phyloP scores from a whole-genome alignment of 2,888 invertebrate species.

The Ferdinandea cuprea region DNA sequence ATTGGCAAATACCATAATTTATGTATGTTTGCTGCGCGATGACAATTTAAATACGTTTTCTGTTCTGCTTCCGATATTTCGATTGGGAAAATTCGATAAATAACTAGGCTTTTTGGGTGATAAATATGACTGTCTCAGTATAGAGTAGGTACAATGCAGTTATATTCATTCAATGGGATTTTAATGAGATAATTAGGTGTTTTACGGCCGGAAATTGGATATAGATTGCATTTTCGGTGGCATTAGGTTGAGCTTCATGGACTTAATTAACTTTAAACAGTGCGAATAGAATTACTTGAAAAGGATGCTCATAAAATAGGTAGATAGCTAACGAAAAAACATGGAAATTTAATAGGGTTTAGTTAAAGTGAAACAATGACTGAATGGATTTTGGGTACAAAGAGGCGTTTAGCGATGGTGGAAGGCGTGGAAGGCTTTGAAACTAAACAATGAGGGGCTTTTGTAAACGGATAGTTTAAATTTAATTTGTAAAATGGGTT shows the following conservation, averaged over 20 bases:
- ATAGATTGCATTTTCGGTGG: constrained; percentile 5
- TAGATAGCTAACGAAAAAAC: neutral
- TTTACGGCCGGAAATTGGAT: constrained; percentile 26
- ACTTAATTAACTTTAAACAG: constrained; percentile 9
- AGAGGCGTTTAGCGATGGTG: no score
- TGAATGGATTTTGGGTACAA: no score
- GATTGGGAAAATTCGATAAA: constrained; percentile 34
- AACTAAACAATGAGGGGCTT: no score
- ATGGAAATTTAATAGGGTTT: neutral
- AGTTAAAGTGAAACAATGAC: neutral
- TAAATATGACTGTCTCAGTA: constrained; percentile 28
- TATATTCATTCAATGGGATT: constrained; percentile 32
- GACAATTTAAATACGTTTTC: constrained; percentile 69
- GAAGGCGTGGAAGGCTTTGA: no score
- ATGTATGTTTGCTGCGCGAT: constrained; percentile 35
- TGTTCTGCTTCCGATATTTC: no score
- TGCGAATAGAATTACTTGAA: neutral
- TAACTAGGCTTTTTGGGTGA: constrained; percentile 18
- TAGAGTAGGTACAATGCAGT: neutral
- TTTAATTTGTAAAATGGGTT: no score
- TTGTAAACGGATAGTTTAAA: no score
- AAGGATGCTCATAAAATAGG: neutral
- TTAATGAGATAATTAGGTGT: constrained; percentile 65
- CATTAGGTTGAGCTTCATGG: neutral
- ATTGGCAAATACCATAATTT: constrained; percentile 65